Conservation (phyloP, 2,113 vertebrate species). For the Notarius quadriscutis region DNA sequence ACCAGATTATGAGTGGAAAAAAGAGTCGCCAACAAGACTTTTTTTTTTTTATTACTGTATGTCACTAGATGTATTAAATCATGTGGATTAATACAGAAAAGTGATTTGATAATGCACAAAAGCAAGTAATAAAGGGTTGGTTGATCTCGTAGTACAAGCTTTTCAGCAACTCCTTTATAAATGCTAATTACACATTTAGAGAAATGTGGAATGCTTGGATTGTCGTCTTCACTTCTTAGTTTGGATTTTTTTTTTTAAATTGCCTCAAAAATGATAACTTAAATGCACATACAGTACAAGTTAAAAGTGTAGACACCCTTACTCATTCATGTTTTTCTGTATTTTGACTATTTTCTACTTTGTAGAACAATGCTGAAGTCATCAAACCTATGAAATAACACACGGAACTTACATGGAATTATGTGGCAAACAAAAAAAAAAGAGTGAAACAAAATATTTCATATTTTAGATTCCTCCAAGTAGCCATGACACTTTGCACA, state of each 20-base stretch:
- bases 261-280: too few relatives aligned
- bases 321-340: too few relatives aligned
- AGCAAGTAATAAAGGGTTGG: not conserved
- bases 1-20: not conserved
- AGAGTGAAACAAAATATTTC: too few relatives aligned
- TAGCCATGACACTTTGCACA: too few relatives aligned
- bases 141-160: not conserved
- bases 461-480: too few relatives aligned
- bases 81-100: not conserved
- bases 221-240: not conserved
- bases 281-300: too few relatives aligned
- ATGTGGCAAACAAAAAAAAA: too few relatives aligned
- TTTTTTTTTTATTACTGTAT: not conserved
- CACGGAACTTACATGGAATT: too few relatives aligned
- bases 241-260: not conserved
- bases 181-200: not conserved
- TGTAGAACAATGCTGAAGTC: too few relatives aligned
- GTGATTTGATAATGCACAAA: not conserved
- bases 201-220: not conserved
- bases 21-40: not conserved
- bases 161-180: not conserved
- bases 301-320: too few relatives aligned
- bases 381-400: too few relatives aligned
- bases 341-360: too few relatives aligned
- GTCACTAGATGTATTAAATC: not conserved